Evolutionary conservation across 2,797 vertebrate genomes (phyloP).

Genomic region (Syngnathus acus): DNA sequence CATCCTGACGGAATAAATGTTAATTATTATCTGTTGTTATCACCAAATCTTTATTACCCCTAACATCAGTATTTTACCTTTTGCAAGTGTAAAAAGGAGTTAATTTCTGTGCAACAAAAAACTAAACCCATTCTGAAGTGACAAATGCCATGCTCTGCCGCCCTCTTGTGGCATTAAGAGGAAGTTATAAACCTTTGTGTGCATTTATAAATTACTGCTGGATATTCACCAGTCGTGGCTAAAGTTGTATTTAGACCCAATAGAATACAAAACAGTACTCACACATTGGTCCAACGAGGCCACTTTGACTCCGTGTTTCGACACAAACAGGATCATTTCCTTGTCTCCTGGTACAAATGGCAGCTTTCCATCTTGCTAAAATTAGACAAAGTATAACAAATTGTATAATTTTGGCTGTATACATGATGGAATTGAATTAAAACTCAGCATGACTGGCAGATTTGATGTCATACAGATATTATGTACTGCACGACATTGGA

Average conservation of each 20-base stretch:
- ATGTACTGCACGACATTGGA: neutral
- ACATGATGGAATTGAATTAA: neutral
- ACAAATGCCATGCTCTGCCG: too few species aligned
- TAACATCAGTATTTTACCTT: too few species aligned
- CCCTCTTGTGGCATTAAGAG: too few species aligned
- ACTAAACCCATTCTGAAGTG: too few species aligned
- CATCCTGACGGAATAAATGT: conserved; percentile 67
- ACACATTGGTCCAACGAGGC: conserved; percentile 91
- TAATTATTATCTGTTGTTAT: too few species aligned
- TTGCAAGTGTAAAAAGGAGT: too few species aligned
- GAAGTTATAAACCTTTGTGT: too few species aligned
- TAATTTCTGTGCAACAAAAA: too few species aligned
- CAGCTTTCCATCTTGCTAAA: conserved; percentile 93
- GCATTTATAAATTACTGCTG: neutral
- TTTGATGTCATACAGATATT: neutral
- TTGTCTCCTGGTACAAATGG: conserved; percentile 91
- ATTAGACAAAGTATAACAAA: too few species aligned
- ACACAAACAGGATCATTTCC: conserved; percentile 90
- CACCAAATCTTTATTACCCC: too few species aligned
- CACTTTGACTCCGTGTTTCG: conserved; percentile 93
- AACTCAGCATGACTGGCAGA: neutral
- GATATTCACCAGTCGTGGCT: neutral
- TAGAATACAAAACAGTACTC: conserved; percentile 58
- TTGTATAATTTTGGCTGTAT: neutral
- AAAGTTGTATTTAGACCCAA: too few species aligned